A percentile compares a stretch with the other conserved stretches of the same genome.
These are phyloP conservation scores for Peromyscus melanophrys DNA, from an alignment of 2,797 vertebrate species.

Conservation along the genomic window DNA sequence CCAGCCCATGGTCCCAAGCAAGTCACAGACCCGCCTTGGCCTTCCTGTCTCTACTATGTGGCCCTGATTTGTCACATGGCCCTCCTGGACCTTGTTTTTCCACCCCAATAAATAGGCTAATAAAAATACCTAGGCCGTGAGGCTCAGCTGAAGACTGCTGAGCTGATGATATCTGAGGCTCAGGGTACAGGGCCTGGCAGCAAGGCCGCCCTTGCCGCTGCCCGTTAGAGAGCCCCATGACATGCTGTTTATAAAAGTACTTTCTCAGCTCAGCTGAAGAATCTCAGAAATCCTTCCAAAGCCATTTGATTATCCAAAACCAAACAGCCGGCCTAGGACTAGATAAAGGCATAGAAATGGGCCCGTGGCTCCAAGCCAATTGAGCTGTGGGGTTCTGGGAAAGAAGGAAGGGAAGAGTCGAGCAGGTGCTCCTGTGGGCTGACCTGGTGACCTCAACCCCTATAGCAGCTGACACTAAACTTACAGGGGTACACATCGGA, in stretches of 20 bases:
- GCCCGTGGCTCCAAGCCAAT: not conserved
- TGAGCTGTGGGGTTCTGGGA: accelerated
- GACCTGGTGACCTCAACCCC: accelerated
- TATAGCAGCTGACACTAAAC: accelerated
- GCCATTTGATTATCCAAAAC: not conserved
- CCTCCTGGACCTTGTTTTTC: not conserved
- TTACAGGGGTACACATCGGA: not conserved
- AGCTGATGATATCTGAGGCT: not conserved
- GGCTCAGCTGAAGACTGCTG: accelerated
- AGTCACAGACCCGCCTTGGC: not conserved
- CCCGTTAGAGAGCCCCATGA: not conserved
- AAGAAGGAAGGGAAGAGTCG: accelerated
- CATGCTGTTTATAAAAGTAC: accelerated
- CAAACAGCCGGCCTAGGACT: not conserved
- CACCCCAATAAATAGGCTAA: accelerated
- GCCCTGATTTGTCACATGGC: not conserved
- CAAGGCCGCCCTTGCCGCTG: accelerated
- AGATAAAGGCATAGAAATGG: not conserved
- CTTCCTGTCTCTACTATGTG: accelerated
- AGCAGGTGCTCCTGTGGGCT: not conserved
- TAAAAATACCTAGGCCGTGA: accelerated
- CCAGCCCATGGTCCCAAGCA: not conserved
- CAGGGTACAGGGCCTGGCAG: accelerated
- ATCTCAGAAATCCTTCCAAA: slow-evolving; percentile 35
- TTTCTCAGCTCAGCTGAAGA: not conserved